Evolutionary conservation across 2,113 vertebrate species (phyloP).

Genomic region (Polypterus senegalus): DNA sequence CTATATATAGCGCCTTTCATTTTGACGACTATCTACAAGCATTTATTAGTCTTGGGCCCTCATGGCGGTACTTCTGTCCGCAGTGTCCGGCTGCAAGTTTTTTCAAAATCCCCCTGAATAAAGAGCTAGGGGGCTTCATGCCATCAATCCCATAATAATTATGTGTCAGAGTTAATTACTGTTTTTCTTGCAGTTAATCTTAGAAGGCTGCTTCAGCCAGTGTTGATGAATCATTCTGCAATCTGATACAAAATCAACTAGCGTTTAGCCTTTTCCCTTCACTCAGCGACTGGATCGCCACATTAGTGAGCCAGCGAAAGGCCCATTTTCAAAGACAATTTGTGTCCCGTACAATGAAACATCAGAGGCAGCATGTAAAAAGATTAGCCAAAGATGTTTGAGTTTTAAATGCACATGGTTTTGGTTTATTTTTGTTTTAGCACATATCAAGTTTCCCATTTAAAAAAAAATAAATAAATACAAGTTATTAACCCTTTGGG

Average conservation of each 20-base stretch:
- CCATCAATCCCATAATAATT: constrained; percentile 76
- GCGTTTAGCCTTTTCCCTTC: not conserved
- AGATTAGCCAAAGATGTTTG: constrained; percentile 8
- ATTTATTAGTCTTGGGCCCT: no score
- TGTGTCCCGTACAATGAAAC: not conserved
- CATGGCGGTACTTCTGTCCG: no score
- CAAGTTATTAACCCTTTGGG: no score
- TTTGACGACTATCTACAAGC: no score
- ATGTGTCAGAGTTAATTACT: constrained; percentile 73
- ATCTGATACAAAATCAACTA: constrained; percentile 44
- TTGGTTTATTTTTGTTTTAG: not conserved
- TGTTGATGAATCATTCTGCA: constrained; percentile 52
- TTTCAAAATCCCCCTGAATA: no score
- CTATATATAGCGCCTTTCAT: no score
- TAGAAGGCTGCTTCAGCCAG: constrained; percentile 44
- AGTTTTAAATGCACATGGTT: constrained; percentile 13
- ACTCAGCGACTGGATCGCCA: not conserved
- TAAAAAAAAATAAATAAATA: not conserved
- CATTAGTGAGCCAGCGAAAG: not conserved
- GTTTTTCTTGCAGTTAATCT: constrained; percentile 50
- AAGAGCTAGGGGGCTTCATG: constrained; percentile 49
- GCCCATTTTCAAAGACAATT: constrained; percentile 7
- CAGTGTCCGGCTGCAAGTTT: no score
- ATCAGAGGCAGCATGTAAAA: constrained; percentile 6
- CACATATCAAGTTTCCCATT: constrained; percentile 4